These are phyloP conservation scores for Leptopilina boulardi DNA, from an alignment of 1,140 invertebrate species.

Conservation along the genomic window DNA sequence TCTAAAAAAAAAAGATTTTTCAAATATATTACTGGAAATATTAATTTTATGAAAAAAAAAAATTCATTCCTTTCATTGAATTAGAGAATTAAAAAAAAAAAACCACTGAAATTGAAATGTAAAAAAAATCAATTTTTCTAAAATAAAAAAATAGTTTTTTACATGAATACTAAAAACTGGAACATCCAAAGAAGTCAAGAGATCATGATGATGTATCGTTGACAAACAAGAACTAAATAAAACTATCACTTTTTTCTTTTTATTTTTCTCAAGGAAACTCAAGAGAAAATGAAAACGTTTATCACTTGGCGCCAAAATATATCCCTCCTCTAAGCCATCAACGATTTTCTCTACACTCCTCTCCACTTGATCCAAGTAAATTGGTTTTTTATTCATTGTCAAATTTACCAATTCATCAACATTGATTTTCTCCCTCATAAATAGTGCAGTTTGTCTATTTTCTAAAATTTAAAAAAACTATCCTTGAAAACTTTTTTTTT, in stretches of 20 bases:
- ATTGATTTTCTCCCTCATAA: slow-evolving; percentile 97
- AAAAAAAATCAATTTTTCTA: neutral
- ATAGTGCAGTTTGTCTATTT: slow-evolving; percentile 97
- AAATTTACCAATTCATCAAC: slow-evolving; percentile 93
- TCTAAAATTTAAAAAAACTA: slow-evolving; percentile 77
- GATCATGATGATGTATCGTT: slow-evolving; percentile 97
- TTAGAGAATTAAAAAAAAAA: slow-evolving; percentile 1
- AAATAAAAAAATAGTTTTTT: slow-evolving; percentile 75
- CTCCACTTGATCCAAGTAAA: slow-evolving; percentile 95
- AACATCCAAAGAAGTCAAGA: slow-evolving; percentile 98
- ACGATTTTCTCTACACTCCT: slow-evolving; percentile 93
- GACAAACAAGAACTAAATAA: slow-evolving; percentile 99
- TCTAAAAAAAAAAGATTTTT: no score
- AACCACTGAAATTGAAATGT: neutral
- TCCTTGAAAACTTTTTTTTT: neutral
- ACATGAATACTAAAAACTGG: slow-evolving; percentile 99
- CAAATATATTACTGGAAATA: no score
- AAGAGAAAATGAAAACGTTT: slow-evolving; percentile 97
- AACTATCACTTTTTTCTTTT: slow-evolving; percentile 99
- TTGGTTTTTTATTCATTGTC: slow-evolving; percentile 95
- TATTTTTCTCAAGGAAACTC: slow-evolving; percentile 98
- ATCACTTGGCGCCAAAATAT: slow-evolving; percentile 96
- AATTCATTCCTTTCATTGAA: neutral
- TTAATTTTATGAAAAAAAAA: neutral
- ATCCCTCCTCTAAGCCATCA: slow-evolving; percentile 95